Conservation (phyloP, 2,888 invertebrate genomes). For the Trichopria drosophilae region DNA sequence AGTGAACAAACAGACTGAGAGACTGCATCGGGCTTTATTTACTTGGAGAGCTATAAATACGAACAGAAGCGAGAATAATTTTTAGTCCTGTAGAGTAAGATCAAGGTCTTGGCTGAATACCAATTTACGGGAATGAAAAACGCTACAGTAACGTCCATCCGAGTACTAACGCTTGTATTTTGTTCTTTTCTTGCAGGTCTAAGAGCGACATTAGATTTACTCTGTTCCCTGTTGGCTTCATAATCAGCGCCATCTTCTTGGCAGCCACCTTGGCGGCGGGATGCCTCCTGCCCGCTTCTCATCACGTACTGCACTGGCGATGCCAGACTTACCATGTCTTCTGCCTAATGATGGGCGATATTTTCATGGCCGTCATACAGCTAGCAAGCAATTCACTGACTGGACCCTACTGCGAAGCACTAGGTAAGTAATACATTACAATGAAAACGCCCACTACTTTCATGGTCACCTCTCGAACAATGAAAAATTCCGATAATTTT, state of each 20-base stretch:
- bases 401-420: conserved; percentile 66
- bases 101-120: too few relatives aligned
- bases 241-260: conserved; percentile 80
- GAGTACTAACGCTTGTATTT: too few relatives aligned
- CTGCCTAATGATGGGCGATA: conserved; percentile 79
- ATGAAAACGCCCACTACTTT: too few relatives aligned
- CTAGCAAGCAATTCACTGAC: conserved; percentile 67
- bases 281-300: conserved; percentile 77
- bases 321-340: conserved; percentile 87
- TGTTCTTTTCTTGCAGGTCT: conserved; percentile 34
- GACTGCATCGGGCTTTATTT: too few relatives aligned
- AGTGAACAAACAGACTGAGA: too few relatives aligned
- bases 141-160: too few relatives aligned
- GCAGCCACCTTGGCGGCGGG: conserved; percentile 80
- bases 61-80: too few relatives aligned
- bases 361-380: conserved; percentile 77
- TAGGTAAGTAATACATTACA: conserved; percentile 78
- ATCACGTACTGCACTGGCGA: conserved; percentile 85
- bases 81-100: too few relatives aligned
- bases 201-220: conserved; percentile 65
- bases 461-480: too few relatives aligned
- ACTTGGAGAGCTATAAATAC: too few relatives aligned
- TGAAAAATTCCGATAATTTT: too few relatives aligned
- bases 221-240: conserved; percentile 76
- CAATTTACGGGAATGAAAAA: too few relatives aligned